Base-by-base conservation (phyloP, 2,113 vertebrate genomes). In the Mugil cephalus region DNA sequence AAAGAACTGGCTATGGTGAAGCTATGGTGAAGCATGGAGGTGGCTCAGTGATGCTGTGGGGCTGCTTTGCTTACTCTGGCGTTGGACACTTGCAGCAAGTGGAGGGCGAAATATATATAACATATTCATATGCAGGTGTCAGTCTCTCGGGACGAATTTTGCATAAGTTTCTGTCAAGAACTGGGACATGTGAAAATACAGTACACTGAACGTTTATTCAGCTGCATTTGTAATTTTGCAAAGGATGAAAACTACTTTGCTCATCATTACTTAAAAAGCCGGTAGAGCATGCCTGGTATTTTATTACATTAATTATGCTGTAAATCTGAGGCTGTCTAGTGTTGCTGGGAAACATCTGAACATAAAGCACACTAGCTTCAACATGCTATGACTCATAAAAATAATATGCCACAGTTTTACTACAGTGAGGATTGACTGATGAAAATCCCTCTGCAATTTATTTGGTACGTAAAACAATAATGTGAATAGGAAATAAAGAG, bases 361-460 rank as follows among this genome's bases (percentile, higher is more conserved):
- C 73, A 80, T 46, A 65, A 75, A 70, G 69, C 70, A 34, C 47
- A 24, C 60, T 52, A 61, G 53, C 78, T 54, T 48, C 14, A 54
- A 79, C 74, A 61, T 69, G 54, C 60, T 46, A 15, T 15, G 35
- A 84, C 46, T 78, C 36, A 10, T 78, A 83, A 85, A 84, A 86
- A 46, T 60, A n/a, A 13, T 79, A 84, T 75, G 79, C 65, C 69
- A 69, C 68, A 63, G 17, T 78, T 86, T 86, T 82, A 86, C 84
- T 67, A 60, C 69, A 8, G 18, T 13, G 63, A 56, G 50, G n/a
- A 45, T 46, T 55, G 55, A 59, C 51, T 45, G 30, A 55, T 42
- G 50, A 36, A 56, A 40, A 58, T 45, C 24, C 34, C 39, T 30
- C 34, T 0, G 17, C 85, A 80, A 87, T 89, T 87, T 85, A 87